phyloP scores from a whole-genome alignment of 2,113 vertebrate species.

The Todiramphus saurophagus region DNA sequence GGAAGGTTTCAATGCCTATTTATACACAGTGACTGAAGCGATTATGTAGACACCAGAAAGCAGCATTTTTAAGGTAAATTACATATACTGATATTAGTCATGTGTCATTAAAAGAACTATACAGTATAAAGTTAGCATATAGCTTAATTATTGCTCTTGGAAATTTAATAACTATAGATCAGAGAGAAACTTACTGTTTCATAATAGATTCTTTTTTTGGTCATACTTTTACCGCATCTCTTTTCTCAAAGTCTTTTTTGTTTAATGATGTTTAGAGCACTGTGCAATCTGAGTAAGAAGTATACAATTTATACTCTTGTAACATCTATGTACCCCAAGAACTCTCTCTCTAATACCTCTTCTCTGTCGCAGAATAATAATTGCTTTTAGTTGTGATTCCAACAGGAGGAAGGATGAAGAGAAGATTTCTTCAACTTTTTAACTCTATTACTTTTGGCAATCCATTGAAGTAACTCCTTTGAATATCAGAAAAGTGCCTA shows the following conservation, averaged over 20 bases:
- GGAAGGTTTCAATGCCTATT: background rate
- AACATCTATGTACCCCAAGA: background rate
- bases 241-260: background rate
- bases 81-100: background rate
- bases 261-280: background rate
- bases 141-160: background rate
- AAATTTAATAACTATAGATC: background rate
- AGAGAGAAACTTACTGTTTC: background rate
- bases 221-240: background rate
- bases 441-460: background rate
- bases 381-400: background rate
- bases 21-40: background rate
- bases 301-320: background rate
- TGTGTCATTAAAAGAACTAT: background rate
- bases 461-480: background rate
- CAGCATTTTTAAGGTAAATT: background rate
- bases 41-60: background rate
- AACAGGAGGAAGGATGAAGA: background rate
- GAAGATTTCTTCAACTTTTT: background rate
- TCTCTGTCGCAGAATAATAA: background rate
- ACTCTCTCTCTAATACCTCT: background rate
- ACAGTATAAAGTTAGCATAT: background rate
- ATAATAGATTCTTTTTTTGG: background rate
- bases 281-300: background rate
- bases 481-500: background rate